Percentiles rank a stretch among this genome's conserved stretches.
phyloP scores from a whole-genome alignment of 2,113 vertebrate genomes.

The Crypturellus undulatus region DNA sequence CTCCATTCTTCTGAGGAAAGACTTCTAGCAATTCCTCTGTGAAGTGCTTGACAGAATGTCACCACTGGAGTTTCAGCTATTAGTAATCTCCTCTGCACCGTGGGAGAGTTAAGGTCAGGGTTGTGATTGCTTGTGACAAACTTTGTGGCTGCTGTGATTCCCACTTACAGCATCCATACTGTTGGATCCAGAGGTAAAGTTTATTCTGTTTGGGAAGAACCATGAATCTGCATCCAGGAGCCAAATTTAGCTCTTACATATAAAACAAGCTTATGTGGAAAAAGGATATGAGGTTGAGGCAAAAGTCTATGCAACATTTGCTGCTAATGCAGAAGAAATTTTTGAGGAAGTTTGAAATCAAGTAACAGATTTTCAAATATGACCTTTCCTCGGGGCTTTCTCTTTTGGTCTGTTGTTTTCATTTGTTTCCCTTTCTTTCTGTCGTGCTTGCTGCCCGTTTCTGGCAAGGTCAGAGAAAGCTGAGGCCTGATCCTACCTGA shows the following conservation, averaged over 20 bases:
- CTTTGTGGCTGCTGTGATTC: slow-evolving; percentile 44
- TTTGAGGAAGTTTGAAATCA: not conserved
- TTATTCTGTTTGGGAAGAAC: slow-evolving; percentile 24
- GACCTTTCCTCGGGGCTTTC: not conserved
- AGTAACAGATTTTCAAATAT: not conserved
- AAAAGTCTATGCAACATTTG: not conserved
- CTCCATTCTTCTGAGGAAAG: not conserved
- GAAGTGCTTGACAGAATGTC: not conserved
- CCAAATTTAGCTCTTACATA: slow-evolving; percentile 12
- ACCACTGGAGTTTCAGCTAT: not conserved
- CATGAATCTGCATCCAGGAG: slow-evolving; percentile 4
- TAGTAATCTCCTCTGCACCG: not conserved
- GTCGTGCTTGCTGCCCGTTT: not conserved
- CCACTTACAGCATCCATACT: slow-evolving; percentile 48
- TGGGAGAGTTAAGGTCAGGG: not conserved
- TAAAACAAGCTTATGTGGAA: not conserved
- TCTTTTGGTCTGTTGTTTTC: not conserved
- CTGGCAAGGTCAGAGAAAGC: not conserved
- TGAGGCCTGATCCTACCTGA: not conserved
- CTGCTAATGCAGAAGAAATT: not conserved
- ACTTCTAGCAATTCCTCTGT: not conserved
- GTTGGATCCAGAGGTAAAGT: slow-evolving; percentile 34
- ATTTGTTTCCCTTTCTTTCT: not conserved
- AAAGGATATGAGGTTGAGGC: not conserved
- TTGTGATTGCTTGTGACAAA: slow-evolving; percentile 40